Evolutionary conservation across 2,888 invertebrate species (phyloP), one percentile per base, ranked within the genome.

Genomic region (Achlya flavicornis): DNA sequence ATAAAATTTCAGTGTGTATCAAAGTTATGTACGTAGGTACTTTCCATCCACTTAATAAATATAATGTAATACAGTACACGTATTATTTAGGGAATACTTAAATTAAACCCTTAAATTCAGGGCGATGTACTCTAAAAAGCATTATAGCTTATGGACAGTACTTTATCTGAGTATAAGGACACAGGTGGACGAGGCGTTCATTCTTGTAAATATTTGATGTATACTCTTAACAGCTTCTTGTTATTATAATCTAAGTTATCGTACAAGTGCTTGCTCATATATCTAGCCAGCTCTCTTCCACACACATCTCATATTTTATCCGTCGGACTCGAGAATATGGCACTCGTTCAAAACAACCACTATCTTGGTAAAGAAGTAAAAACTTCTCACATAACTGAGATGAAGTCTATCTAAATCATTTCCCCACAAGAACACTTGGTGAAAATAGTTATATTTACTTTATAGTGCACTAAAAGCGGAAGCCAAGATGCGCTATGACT

Each of bases 181-280:
- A 79, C 91, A 91, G 91, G 91, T 91, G 91, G 89, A 87, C 85
- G 77, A 73, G 73, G 78, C 77, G 83, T 81, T 75, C 79, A 74
- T 76, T 75, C 75, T 78, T 80, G 80, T 91, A 87, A 90, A 91
- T 91, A 90, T 90, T 91, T 89, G 83, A 91, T 90, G 87, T 81
- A 83, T 77, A n/a, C 80, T 79, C 86, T 82, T 87, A 87, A 85
- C 86, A 84, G 82, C 84, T 83, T 79, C 77, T 74, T 78, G 83
- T 80, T 80, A 80, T 85, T 81, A 84, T 41, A 41, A 41, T 76
- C 72, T 71, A 71, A 69, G 64, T 70, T 73, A 71, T 73, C 69
- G 69, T 70, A 66, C 68, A 66, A 69, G 71, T 64, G 66, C 65
- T 65, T 35, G 35, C 38, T 14, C 16, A 62, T 53, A 53, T 57